Percentiles rank a stretch among this genome's conserved stretches.
Evolutionary conservation across 2,888 invertebrate species (phyloP).

Genomic region (Coremacera marginata): DNA sequence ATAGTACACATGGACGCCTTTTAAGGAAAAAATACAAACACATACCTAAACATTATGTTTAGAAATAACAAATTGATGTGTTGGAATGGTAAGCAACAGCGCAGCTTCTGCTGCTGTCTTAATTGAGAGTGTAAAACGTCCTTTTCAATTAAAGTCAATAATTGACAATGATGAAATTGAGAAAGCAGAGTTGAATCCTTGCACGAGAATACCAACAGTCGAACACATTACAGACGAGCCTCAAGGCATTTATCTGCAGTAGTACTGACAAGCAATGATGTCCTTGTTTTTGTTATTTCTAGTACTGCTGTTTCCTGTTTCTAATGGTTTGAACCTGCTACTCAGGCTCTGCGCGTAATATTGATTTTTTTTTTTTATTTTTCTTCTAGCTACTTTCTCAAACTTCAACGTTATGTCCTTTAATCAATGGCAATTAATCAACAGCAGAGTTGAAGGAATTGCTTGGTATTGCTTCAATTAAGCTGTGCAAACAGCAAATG

Average conservation of each 20-base stretch:
- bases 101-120: too few relatives aligned
- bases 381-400: background rate
- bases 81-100: too few relatives aligned
- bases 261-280: background rate
- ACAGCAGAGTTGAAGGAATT: background rate
- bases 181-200: background rate
- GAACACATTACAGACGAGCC: background rate
- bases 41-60: too few relatives aligned
- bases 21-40: too few relatives aligned
- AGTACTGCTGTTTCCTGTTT: background rate
- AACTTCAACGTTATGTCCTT: background rate
- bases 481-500: background rate
- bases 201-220: too few relatives aligned
- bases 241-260: background rate
- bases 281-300: background rate
- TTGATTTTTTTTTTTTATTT: background rate
- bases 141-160: conserved; percentile 18
- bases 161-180: background rate
- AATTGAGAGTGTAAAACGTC: conserved; percentile 11
- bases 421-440: conserved; percentile 1
- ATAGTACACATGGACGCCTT: too few relatives aligned
- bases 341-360: background rate
- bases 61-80: too few relatives aligned
- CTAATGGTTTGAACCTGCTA: background rate
- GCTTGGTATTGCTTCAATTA: conserved; percentile 1